A percentile compares a stretch with the other conserved stretches of the same genome.
Evolutionary conservation across 1,140 invertebrate genomes (phyloP).

Genomic region (Stegodyphus mimosarum): DNA sequence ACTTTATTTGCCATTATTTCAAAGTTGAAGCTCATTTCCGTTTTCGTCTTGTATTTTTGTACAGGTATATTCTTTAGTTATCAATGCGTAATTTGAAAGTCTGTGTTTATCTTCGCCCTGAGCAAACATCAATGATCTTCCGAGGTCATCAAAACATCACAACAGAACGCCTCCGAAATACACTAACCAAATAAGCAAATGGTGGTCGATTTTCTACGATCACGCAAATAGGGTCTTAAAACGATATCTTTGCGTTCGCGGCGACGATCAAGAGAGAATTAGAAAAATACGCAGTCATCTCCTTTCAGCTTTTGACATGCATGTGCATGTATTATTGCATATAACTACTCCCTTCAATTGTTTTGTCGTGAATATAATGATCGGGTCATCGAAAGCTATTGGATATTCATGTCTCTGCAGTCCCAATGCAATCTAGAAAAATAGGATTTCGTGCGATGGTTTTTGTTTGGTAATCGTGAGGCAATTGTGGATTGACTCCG

Average conservation of each 20-base stretch:
- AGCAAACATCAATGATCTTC: conserved; percentile 44
- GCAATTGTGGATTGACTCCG: conserved; percentile 14
- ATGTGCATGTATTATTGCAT: too few relatives aligned
- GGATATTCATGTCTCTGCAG: conserved; percentile 20
- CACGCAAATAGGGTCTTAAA: conserved; percentile 35
- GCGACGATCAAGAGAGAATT: not conserved
- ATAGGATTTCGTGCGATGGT: conserved; percentile 21
- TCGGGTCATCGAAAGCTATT: conserved; percentile 33
- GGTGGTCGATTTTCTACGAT: conserved; percentile 1
- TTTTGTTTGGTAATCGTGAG: not conserved
- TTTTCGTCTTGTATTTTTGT: too few relatives aligned
- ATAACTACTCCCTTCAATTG: not conserved
- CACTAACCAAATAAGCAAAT: conserved; percentile 37
- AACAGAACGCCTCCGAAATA: conserved; percentile 7
- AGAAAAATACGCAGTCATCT: too few relatives aligned
- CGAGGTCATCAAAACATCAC: conserved; percentile 11
- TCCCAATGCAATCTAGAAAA: conserved; percentile 37
- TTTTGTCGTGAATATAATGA: conserved; percentile 33
- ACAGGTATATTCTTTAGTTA: not conserved
- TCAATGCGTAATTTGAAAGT: conserved; percentile 36
- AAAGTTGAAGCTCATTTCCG: too few relatives aligned
- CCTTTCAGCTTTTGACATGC: too few relatives aligned
- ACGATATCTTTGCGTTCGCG: conserved; percentile 8
- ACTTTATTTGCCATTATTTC: too few relatives aligned
- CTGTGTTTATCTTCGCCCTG: conserved; percentile 14